Conservation (phyloP, 2,797 vertebrate genomes). For the Cryptoprocta ferox region DNA sequence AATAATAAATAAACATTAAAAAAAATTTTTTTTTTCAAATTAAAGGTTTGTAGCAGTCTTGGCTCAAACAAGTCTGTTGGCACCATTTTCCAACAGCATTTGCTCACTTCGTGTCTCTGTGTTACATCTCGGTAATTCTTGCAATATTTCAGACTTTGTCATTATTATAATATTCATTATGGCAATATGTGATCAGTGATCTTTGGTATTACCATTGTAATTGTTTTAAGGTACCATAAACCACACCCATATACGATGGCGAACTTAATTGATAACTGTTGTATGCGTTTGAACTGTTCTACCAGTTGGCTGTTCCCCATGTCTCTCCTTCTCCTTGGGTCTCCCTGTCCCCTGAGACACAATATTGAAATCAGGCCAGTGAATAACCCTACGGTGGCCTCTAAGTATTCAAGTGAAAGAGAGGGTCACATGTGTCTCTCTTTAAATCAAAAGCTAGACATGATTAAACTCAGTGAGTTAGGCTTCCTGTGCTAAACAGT, state of each 20-base stretch:
- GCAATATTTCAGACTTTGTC: background rate
- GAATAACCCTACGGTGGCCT: background rate
- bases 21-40: background rate
- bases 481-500: background rate
- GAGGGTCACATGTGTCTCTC: background rate
- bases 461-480: background rate
- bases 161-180: background rate
- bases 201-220: background rate
- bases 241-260: background rate
- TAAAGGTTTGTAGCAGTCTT: background rate
- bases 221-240: background rate
- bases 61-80: background rate
- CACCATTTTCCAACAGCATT: background rate
- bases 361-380: background rate
- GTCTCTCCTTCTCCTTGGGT: background rate
- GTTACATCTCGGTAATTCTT: background rate
- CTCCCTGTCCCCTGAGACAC: background rate
- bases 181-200: background rate
- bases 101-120: background rate
- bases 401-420: background rate
- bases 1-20: no score
- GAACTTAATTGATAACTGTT: background rate
- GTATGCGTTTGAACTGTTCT: background rate
- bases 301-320: fast-evolving
- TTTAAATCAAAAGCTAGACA: background rate